A percentile compares a stretch with the other conserved stretches of the same genome.
Evolutionary conservation across 1,140 invertebrate genomes (phyloP).

Genomic region (Nixonia krombeini): DNA sequence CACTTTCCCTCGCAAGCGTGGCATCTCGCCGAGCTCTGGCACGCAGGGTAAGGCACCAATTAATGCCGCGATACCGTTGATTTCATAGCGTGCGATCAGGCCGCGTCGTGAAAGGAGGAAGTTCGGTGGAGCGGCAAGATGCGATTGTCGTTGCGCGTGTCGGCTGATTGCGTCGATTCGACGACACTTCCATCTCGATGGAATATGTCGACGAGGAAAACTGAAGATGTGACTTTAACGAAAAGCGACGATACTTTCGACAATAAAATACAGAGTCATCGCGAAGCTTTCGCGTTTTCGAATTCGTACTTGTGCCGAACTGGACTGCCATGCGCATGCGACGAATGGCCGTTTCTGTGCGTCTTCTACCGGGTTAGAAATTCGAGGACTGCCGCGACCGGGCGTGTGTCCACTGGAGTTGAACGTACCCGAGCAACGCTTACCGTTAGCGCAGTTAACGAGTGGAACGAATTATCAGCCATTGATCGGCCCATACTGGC

Average conservation of each 20-base stretch:
- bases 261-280: too few relatives aligned
- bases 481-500: slow-evolving; percentile 32
- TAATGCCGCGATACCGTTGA: not conserved
- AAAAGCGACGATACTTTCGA: too few relatives aligned
- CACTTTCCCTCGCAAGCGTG: not conserved
- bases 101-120: slow-evolving; percentile 8
- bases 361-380: too few relatives aligned
- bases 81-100: not conserved
- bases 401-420: slow-evolving; percentile 10
- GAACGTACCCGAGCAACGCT: slow-evolving; percentile 11
- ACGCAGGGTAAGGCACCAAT: not conserved
- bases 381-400: slow-evolving; percentile 14
- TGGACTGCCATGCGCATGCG: too few relatives aligned
- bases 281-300: too few relatives aligned
- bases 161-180: too few relatives aligned
- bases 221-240: too few relatives aligned
- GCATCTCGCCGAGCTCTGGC: not conserved
- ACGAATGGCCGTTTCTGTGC: too few relatives aligned
- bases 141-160: not conserved
- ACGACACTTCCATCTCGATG: too few relatives aligned
- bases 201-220: too few relatives aligned
- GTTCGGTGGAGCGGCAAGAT: too few relatives aligned
- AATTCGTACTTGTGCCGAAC: too few relatives aligned
- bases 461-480: slow-evolving; percentile 37
- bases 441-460: slow-evolving; percentile 27